phyloP scores from a whole-genome alignment of 2,113 vertebrate genomes.

The Epinephelus lanceolatus region DNA sequence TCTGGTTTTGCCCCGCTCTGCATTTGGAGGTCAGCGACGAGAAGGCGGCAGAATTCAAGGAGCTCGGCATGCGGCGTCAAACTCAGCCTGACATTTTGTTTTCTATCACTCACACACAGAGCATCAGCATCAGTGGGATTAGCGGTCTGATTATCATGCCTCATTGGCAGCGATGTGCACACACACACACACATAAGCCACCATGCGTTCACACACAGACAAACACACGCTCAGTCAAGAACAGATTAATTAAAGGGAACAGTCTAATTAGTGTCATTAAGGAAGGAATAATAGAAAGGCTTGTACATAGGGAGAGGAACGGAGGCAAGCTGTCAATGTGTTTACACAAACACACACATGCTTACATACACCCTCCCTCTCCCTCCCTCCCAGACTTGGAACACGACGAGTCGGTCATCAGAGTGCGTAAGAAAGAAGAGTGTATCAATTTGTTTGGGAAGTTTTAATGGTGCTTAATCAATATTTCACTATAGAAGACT shows the following conservation, averaged over 20 bases:
- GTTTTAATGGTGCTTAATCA: constrained; percentile 38
- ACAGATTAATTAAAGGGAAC: constrained; percentile 83
- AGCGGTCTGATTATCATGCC: constrained; percentile 62
- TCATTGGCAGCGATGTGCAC: constrained; percentile 22
- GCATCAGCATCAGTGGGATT: constrained; percentile 55
- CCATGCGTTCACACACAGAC: constrained; percentile 23
- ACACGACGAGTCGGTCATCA: constrained; percentile 7
- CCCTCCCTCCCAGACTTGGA: not conserved
- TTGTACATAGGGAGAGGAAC: constrained; percentile 51
- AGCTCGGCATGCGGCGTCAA: constrained; percentile 11
- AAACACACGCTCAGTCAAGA: constrained; percentile 73
- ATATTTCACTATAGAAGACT: constrained; percentile 26
- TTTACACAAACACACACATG: constrained; percentile 45
- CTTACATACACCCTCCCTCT: not conserved
- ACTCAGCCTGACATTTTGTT: constrained; percentile 45
- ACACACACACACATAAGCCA: constrained; percentile 15
- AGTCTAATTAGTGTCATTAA: constrained; percentile 82
- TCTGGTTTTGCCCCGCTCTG: not conserved
- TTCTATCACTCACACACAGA: constrained; percentile 46
- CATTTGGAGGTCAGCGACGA: constrained; percentile 30
- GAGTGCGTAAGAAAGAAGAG: constrained; percentile 33
- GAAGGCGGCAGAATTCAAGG: constrained; percentile 9
- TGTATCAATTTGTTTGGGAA: constrained; percentile 35
- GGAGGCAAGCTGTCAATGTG: constrained; percentile 63
- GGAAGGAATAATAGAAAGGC: constrained; percentile 75